Percentiles rank a stretch among this genome's conserved stretches.
phyloP scores from a whole-genome alignment of 2,113 vertebrate species.

The Cygnus buccinator region DNA sequence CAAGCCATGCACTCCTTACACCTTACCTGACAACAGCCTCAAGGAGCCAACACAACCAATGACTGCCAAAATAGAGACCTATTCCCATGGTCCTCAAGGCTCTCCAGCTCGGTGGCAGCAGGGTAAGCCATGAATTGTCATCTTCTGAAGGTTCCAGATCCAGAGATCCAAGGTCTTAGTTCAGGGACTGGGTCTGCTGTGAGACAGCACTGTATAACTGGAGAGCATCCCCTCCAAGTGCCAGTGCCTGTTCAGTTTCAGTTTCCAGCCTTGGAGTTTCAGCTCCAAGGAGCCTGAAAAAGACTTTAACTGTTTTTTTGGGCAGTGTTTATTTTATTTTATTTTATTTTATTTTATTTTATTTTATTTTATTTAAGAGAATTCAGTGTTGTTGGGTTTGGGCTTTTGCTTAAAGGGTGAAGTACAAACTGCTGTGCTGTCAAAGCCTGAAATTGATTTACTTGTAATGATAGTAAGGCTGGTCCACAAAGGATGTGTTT shows the following conservation, averaged over 20 bases:
- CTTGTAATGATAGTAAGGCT: not conserved
- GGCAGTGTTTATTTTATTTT: no score
- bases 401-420: not conserved
- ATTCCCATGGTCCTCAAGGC: not conserved
- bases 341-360: no score
- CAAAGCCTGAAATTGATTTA: not conserved
- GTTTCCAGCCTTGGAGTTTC: not conserved
- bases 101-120: not conserved
- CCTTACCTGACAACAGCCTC: not conserved
- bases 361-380: not conserved
- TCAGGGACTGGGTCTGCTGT: not conserved
- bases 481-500: not conserved
- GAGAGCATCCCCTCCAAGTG: not conserved
- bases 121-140: not conserved
- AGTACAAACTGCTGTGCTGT: not conserved
- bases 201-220: not conserved
- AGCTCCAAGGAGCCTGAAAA: not conserved
- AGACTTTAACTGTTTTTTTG: rapidly evolving
- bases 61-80: not conserved
- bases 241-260: not conserved
- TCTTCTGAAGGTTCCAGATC: not conserved
- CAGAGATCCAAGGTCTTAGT: not conserved
- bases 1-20: not conserved
- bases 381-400: not conserved
- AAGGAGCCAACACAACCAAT: not conserved